A percentile compares a stretch with the other conserved stretches of the same genome.
Conservation (phyloP, 2,113 vertebrate genomes). For the Peucedramus taeniatus region DNA sequence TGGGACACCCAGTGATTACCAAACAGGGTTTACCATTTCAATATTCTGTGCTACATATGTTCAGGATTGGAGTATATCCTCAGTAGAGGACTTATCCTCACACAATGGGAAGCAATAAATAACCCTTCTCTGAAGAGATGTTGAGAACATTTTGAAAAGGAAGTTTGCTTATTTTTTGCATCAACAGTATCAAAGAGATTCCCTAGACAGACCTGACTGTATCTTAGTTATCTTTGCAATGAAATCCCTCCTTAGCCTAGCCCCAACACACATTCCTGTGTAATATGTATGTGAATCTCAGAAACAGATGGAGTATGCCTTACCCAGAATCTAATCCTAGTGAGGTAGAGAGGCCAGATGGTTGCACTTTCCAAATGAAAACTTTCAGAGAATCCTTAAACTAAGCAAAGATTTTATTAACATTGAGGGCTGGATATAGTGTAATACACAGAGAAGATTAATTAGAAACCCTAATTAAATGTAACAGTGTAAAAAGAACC, state of each 20-base stretch:
- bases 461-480: slow-evolving; percentile 67
- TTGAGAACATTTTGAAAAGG: background rate
- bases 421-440: slow-evolving; percentile 53
- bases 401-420: slow-evolving; percentile 69
- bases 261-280: background rate
- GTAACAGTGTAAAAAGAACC: slow-evolving; percentile 51
- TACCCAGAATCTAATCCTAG: slow-evolving; percentile 45
- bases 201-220: background rate
- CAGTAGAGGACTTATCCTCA: background rate
- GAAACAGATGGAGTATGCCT: slow-evolving; percentile 63
- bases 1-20: background rate
- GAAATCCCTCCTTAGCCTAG: background rate
- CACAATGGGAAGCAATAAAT: background rate
- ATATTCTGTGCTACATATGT: background rate
- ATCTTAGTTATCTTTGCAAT: background rate
- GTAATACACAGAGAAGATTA: slow-evolving; percentile 63
- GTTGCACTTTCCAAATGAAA: slow-evolving; percentile 64
- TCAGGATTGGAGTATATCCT: background rate
- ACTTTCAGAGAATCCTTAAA: slow-evolving; percentile 62
- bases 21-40: background rate
- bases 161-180: background rate
- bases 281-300: slow-evolving; percentile 33
- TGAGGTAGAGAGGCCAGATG: slow-evolving; percentile 62
- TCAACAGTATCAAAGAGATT: background rate
- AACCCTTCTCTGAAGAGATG: background rate